phyloP scores from a whole-genome alignment of 2,888 invertebrate species.

The Zele albiditarsus region DNA sequence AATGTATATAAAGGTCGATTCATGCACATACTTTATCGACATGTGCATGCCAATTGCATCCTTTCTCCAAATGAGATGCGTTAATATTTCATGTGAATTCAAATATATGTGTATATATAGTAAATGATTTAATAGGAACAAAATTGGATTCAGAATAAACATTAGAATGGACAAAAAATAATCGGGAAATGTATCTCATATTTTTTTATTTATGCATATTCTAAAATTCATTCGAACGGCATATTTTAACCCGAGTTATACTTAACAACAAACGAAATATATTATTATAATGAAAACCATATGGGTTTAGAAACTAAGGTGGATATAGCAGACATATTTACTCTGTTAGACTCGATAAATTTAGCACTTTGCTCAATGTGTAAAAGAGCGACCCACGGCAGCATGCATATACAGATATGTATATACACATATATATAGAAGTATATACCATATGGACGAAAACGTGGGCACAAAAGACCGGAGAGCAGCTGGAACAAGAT shows the following conservation, averaged over 20 bases:
- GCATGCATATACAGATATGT: neutral
- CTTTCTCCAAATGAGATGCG: neutral
- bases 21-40: neutral
- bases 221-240: too few species aligned
- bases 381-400: slow-evolving; percentile 13
- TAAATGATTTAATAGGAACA: neutral
- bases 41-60: neutral
- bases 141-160: neutral
- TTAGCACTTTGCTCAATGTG: slow-evolving; percentile 20
- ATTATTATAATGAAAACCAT: too few species aligned
- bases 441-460: slow-evolving; percentile 1
- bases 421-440: neutral
- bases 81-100: neutral
- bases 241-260: too few species aligned
- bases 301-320: too few species aligned
- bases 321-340: too few species aligned
- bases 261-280: too few species aligned
- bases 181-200: neutral
- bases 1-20: neutral
- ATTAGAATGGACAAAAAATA: neutral
- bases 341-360: slow-evolving; percentile 17
- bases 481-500: slow-evolving; percentile 61
- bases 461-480: slow-evolving; percentile 51
- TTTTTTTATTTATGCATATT: too few species aligned
- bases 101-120: neutral